A percentile compares a stretch with the other conserved stretches of the same genome.
These are phyloP conservation scores for Xenopus laevis DNA, from an alignment of 2,113 vertebrate genomes.

Conservation along the genomic window DNA sequence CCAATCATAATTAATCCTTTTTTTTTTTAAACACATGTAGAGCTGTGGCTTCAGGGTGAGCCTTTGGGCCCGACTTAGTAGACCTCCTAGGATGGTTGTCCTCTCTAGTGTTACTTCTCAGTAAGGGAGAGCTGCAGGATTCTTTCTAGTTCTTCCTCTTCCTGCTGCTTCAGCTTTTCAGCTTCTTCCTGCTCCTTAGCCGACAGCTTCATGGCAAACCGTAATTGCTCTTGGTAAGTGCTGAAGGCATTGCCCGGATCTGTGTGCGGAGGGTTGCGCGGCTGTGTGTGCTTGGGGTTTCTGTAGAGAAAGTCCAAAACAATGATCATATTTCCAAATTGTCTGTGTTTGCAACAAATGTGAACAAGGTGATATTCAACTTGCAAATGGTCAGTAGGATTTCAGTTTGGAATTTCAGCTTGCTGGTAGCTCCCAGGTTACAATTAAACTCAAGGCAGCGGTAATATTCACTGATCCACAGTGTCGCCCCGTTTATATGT, in stretches of 20 bases:
- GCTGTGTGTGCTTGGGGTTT: slow-evolving; percentile 73
- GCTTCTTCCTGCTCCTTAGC: slow-evolving; percentile 86
- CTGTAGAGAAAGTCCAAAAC: slow-evolving; percentile 55
- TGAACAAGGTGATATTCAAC: too few relatives aligned
- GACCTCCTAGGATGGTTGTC: slow-evolving; percentile 20
- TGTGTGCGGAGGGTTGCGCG: slow-evolving; percentile 54
- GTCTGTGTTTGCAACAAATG: too few relatives aligned
- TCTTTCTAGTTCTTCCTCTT: slow-evolving; percentile 88
- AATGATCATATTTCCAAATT: not conserved
- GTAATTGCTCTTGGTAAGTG: slow-evolving; percentile 87
- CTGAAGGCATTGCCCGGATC: slow-evolving; percentile 66
- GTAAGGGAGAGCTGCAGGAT: slow-evolving; percentile 92
- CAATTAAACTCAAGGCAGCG: too few relatives aligned
- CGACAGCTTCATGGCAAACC: slow-evolving; percentile 90
- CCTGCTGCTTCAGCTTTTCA: slow-evolving; percentile 72
- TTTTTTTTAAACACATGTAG: slow-evolving; percentile 7
- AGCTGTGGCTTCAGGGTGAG: slow-evolving; percentile 29
- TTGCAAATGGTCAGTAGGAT: too few relatives aligned
- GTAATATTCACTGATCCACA: too few relatives aligned
- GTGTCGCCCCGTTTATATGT: too few relatives aligned
- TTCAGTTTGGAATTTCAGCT: too few relatives aligned
- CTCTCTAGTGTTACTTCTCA: slow-evolving; percentile 72
- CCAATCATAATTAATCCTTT: slow-evolving; percentile 5
- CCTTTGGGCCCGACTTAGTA: slow-evolving; percentile 1
- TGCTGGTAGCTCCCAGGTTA: too few relatives aligned